phyloP scores from a whole-genome alignment of 2,888 invertebrate genomes.

The Platycnemis pennipes region DNA sequence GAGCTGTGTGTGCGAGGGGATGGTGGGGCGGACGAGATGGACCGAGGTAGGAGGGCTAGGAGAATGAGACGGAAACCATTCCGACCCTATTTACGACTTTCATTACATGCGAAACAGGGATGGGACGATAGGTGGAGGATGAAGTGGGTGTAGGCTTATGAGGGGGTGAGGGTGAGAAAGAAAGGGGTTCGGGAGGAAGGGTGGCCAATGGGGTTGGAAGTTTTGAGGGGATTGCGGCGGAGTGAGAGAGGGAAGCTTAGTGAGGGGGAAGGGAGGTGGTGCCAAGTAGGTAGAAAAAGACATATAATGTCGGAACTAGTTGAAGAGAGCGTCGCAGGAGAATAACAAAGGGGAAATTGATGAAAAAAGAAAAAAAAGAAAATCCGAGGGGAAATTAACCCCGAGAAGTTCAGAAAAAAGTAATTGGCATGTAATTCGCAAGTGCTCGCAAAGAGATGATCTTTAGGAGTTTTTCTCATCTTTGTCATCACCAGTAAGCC shows the following conservation, averaged over 20 bases:
- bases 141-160: neutral
- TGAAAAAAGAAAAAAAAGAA: neutral
- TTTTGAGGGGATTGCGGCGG: neutral
- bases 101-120: constrained; percentile 66
- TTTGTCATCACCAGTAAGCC: neutral
- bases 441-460: neutral
- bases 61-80: constrained; percentile 47
- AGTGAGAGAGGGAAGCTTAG: neutral
- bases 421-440: constrained; percentile 50
- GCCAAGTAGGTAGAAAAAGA: neutral
- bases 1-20: neutral
- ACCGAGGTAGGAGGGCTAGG: neutral
- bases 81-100: constrained; percentile 61
- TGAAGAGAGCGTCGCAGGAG: neutral
- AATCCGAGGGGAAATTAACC: neutral
- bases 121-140: constrained; percentile 60
- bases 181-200: neutral
- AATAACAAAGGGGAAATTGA: neutral
- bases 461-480: neutral
- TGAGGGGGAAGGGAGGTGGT: neutral
- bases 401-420: neutral
- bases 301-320: constrained; percentile 8
- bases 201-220: neutral
- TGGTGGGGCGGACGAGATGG: neutral
- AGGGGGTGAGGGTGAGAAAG: neutral